Evolutionary conservation across 2,113 vertebrate species (phyloP).

Genomic region (Oryzias celebensis): DNA sequence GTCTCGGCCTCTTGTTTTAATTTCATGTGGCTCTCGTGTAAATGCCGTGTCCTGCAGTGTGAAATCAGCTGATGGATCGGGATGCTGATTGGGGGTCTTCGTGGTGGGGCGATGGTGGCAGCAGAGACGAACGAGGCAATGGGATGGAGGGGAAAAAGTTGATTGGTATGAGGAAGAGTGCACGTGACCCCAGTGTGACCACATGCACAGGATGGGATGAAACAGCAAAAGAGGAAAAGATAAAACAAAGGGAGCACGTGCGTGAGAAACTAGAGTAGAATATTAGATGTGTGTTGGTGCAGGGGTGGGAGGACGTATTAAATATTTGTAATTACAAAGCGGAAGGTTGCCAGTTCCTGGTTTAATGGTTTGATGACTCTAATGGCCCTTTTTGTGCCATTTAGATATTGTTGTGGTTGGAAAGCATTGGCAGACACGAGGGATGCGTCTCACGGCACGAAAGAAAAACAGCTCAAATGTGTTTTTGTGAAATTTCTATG

Average conservation of each 20-base stretch:
- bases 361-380: slow-evolving; percentile 60
- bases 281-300: slow-evolving; percentile 21
- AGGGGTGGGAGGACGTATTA: slow-evolving; percentile 24
- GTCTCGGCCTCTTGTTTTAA: slow-evolving; percentile 17
- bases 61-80: slow-evolving; percentile 61
- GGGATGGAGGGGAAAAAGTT: neutral
- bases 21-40: slow-evolving; percentile 31
- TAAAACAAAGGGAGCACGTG: slow-evolving; percentile 30
- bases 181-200: slow-evolving; percentile 36
- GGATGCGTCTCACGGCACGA: slow-evolving; percentile 34
- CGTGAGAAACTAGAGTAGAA: slow-evolving; percentile 28
- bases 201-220: slow-evolving; percentile 19
- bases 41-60: slow-evolving; percentile 29
- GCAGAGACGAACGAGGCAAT: neutral
- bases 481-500: no score
- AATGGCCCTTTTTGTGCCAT: slow-evolving; percentile 62
- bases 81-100: slow-evolving; percentile 42
- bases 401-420: slow-evolving; percentile 63
- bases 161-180: slow-evolving; percentile 20
- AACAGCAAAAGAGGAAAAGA: slow-evolving; percentile 22
- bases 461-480: no score
- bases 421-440: slow-evolving; percentile 58
- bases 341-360: slow-evolving; percentile 54
- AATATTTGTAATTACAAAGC: slow-evolving; percentile 45
- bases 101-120: slow-evolving; percentile 5